These are phyloP conservation scores for Puntigrus tetrazona DNA, from an alignment of 2,113 vertebrate species.

Conservation along the genomic window DNA sequence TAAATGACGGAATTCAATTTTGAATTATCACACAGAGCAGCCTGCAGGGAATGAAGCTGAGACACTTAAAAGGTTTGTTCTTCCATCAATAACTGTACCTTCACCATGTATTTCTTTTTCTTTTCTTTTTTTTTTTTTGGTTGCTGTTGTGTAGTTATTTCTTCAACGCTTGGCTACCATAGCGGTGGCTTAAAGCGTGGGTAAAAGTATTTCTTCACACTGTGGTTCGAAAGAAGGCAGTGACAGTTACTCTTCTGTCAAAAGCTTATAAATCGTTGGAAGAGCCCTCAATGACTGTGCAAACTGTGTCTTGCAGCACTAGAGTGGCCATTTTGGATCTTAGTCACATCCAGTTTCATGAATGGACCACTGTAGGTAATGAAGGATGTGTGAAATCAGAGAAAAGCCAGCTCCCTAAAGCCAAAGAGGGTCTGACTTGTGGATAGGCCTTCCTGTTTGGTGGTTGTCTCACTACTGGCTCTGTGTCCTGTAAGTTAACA, in stretches of 20 bases:
- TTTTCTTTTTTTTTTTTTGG: not conserved
- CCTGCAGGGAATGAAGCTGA: not conserved
- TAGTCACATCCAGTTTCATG: slow-evolving; percentile 65
- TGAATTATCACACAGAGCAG: not conserved
- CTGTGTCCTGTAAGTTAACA: slow-evolving; percentile 57
- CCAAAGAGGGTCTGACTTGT: slow-evolving; percentile 49
- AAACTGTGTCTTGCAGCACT: slow-evolving; percentile 62
- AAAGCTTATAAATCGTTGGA: slow-evolving; percentile 64
- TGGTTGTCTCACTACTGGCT: slow-evolving; percentile 51
- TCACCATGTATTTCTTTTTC: not conserved
- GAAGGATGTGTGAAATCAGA: slow-evolving; percentile 60
- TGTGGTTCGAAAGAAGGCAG: slow-evolving; percentile 59
- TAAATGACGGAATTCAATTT: not conserved
- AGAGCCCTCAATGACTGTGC: slow-evolving; percentile 71
- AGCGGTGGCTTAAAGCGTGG: slow-evolving; percentile 27
- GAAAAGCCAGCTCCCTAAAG: slow-evolving; percentile 36
- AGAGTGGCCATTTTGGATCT: slow-evolving; percentile 64
- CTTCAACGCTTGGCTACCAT: not conserved
- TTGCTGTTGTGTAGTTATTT: not conserved
- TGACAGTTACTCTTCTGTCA: slow-evolving; percentile 70
- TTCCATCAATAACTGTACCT: not conserved
- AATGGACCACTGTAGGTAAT: slow-evolving; percentile 56
- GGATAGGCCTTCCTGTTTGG: slow-evolving; percentile 56
- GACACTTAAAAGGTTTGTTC: not conserved
- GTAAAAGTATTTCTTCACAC: slow-evolving; percentile 66